phyloP scores from a whole-genome alignment of 2,797 vertebrate genomes.

The Sciurus carolinensis region DNA sequence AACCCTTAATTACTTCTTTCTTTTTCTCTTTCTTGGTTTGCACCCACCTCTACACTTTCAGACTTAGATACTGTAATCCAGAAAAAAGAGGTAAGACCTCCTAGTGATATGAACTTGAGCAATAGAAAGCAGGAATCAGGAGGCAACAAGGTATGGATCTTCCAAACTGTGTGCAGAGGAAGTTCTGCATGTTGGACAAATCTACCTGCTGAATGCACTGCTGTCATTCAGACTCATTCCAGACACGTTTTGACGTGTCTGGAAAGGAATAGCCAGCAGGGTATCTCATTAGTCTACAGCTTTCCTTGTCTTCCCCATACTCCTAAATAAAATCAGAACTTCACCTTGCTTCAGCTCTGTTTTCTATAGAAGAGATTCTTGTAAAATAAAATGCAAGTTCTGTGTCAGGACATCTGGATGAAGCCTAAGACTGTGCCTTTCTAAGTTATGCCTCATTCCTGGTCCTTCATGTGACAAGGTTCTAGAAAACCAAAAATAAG shows the following conservation, averaged over 20 bases:
- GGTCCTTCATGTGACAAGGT: not conserved
- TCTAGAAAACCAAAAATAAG: slow-evolving; percentile 6
- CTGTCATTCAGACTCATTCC: not conserved
- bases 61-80: not conserved
- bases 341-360: slow-evolving; percentile 15
- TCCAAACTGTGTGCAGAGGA: not conserved
- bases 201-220: not conserved
- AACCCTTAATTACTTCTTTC: not conserved
- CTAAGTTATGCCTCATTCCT: not conserved
- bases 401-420: not conserved
- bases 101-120: not conserved
- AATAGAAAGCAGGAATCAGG: not conserved
- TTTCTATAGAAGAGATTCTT: slow-evolving; percentile 41
- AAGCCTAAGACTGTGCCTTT: not conserved
- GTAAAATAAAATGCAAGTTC: slow-evolving; percentile 56
- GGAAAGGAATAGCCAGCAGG: too few relatives aligned
- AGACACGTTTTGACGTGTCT: not conserved
- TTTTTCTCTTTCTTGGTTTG: not conserved
- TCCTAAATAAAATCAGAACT: slow-evolving; percentile 43
- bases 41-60: not conserved
- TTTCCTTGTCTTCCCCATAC: not conserved
- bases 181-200: not conserved
- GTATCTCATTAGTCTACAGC: not conserved
- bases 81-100: not conserved
- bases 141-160: not conserved